Evolutionary conservation across 1,140 invertebrate genomes (phyloP), one percentile per base, ranked within the genome.

Genomic region (Sitophilus oryzae): DNA sequence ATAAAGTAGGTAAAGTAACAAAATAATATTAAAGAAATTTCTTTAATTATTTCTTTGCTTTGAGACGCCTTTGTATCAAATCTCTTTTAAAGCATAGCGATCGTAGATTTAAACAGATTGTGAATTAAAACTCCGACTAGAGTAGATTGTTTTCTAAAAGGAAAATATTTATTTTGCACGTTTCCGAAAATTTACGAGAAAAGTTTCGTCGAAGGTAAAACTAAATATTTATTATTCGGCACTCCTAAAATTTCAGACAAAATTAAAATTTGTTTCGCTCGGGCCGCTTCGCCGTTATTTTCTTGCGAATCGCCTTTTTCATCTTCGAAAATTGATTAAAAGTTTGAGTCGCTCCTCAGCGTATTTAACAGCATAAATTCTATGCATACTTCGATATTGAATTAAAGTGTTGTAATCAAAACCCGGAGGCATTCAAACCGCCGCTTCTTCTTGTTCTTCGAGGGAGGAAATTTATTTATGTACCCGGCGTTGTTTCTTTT

Each of bases 401-500:
- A 69, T 69, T 69, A 69, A 67, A 69, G 64, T 65, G 66, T 66
- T 67, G 64, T 67, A 69, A 69, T 69, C 67, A 69, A 67, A 69
- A 62, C 62, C 61, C 47, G 56, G 53, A 34, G 38, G 50, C 48
- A 61, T 61, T 63, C 55, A 30, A 11, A 11, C 25, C 25, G 25
- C 25, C 5, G 25, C 25, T 11, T 5, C 25, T 18, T 19, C 30
- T n/a, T n/a, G n/a, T 16, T 11, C 38, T 20, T 18, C 3, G 36
- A 15, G 44, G 25, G 59, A 59, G 30, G 55, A 66, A 69, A 67
- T 69, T 69, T 68, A 67, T 68, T 68, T 69, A 30, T 68, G 63
- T 67, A n/a, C n/a, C n/a, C n/a, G n/a, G n/a, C n/a, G 63, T 66
- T 66, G 64, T 64, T 65, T 48, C 60, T 57, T 52, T 48, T 30